Percentiles rank a stretch among this genome's conserved stretches.
phyloP scores from a whole-genome alignment of 2,888 invertebrate species.

The Steinernema scapterisci region DNA sequence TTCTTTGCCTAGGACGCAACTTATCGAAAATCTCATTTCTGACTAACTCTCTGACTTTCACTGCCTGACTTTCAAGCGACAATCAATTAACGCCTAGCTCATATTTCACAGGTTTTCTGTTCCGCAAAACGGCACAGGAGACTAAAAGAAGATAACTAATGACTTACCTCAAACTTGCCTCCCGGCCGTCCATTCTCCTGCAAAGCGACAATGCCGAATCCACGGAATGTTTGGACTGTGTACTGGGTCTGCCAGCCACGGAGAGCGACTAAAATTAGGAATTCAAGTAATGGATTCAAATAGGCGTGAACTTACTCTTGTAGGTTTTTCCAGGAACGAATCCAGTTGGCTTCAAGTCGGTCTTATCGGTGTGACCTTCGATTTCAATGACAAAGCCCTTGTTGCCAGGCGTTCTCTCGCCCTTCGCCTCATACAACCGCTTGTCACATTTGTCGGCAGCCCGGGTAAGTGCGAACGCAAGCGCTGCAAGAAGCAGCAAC shows the following conservation, averaged over 20 bases:
- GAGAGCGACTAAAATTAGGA: conserved; percentile 52
- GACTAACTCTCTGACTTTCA: too few relatives aligned
- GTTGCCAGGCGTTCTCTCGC: conserved; percentile 55
- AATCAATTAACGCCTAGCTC: too few relatives aligned
- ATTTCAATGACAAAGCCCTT: conserved; percentile 65
- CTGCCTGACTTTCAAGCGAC: too few relatives aligned
- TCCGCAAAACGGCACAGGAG: too few relatives aligned
- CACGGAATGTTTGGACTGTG: conserved; percentile 68
- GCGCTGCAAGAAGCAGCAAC: conserved; percentile 2
- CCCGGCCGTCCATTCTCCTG: conserved; percentile 57
- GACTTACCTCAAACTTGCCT: conserved; percentile 59
- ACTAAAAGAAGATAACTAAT: too few relatives aligned
- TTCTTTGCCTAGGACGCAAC: too few relatives aligned
- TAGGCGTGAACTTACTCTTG: conserved; percentile 37
- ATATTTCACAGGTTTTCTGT: too few relatives aligned
- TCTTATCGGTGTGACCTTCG: conserved; percentile 34
- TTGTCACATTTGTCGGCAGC: conserved; percentile 42
- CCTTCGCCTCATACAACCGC: conserved; percentile 52
- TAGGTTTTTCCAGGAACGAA: conserved; percentile 63
- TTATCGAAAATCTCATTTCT: too few relatives aligned
- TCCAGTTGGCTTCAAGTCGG: conserved; percentile 42
- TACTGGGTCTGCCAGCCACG: conserved; percentile 64
- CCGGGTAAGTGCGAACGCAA: neutral
- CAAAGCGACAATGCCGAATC: conserved; percentile 62
- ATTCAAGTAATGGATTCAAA: neutral